phyloP scores from a whole-genome alignment of 2,888 invertebrate genomes.

The Cantharis nigra region DNA sequence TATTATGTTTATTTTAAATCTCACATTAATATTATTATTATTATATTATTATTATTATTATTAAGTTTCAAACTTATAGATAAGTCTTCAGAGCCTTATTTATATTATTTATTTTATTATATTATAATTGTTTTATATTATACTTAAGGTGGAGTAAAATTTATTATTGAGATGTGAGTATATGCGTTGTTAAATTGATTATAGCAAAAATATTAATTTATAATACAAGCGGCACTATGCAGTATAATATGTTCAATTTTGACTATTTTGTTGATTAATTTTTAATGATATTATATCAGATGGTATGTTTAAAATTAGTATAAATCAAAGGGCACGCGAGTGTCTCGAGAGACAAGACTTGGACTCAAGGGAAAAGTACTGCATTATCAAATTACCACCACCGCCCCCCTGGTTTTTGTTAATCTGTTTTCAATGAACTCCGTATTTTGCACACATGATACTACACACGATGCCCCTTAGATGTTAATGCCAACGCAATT shows the following conservation, averaged over 20 bases:
- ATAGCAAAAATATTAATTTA: not conserved
- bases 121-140: too few species aligned
- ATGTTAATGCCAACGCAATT: slow-evolving; percentile 23
- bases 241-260: not conserved
- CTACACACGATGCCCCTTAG: slow-evolving; percentile 41
- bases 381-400: slow-evolving; percentile 60
- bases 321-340: slow-evolving; percentile 57
- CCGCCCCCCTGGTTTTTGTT: slow-evolving; percentile 54
- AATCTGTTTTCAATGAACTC: slow-evolving; percentile 58
- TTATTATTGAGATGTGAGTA: not conserved
- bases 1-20: too few species aligned
- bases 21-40: too few species aligned
- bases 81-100: too few species aligned
- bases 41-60: too few species aligned
- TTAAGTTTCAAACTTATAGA: too few species aligned
- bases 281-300: slow-evolving; percentile 57
- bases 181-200: not conserved
- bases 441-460: slow-evolving; percentile 49
- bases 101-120: too few species aligned
- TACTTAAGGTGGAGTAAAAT: not conserved
- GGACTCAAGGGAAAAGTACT: slow-evolving; percentile 46
- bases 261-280: slow-evolving; percentile 54
- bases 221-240: not conserved
- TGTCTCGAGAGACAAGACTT: slow-evolving; percentile 44
- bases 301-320: slow-evolving; percentile 59